These are phyloP conservation scores for Ciconia nigra DNA, from an alignment of 2,797 vertebrate species.

Conservation along the genomic window DNA sequence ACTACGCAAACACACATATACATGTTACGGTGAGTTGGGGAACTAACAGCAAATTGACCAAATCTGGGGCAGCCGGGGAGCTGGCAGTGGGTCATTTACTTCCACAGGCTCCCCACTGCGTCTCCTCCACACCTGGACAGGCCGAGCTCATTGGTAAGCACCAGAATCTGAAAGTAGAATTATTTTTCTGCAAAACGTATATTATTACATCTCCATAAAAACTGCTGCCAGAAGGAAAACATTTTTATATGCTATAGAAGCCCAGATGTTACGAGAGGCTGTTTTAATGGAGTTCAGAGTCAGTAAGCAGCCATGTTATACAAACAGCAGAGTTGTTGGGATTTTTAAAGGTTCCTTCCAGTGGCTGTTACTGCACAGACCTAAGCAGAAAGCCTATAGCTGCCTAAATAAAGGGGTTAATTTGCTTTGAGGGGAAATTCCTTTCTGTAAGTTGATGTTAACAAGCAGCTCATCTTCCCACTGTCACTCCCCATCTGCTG, in stretches of 20 bases:
- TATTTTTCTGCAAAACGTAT: not conserved
- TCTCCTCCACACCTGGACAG: slow-evolving; percentile 44
- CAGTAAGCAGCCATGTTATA: not conserved
- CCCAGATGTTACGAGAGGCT: slow-evolving; percentile 63
- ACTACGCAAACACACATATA: not conserved
- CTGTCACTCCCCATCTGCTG: not conserved
- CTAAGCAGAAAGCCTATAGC: not conserved
- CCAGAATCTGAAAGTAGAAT: slow-evolving; percentile 38
- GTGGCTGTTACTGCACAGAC: not conserved
- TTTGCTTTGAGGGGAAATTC: not conserved
- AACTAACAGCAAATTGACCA: not conserved
- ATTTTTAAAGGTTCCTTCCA: not conserved
- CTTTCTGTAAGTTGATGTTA: not conserved
- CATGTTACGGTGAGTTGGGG: rapidly evolving
- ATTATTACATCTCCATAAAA: slow-evolving; percentile 66
- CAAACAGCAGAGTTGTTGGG: not conserved
- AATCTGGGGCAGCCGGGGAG: not conserved
- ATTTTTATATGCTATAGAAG: slow-evolving; percentile 41
- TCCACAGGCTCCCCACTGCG: not conserved
- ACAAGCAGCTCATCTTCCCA: not conserved
- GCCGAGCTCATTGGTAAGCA: not conserved
- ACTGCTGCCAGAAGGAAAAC: slow-evolving; percentile 66
- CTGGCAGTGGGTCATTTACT: not conserved
- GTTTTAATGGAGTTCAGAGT: slow-evolving; percentile 35
- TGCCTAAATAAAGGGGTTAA: not conserved